phyloP scores from a whole-genome alignment of 1,140 invertebrate species.

The Contarinia nasturtii region DNA sequence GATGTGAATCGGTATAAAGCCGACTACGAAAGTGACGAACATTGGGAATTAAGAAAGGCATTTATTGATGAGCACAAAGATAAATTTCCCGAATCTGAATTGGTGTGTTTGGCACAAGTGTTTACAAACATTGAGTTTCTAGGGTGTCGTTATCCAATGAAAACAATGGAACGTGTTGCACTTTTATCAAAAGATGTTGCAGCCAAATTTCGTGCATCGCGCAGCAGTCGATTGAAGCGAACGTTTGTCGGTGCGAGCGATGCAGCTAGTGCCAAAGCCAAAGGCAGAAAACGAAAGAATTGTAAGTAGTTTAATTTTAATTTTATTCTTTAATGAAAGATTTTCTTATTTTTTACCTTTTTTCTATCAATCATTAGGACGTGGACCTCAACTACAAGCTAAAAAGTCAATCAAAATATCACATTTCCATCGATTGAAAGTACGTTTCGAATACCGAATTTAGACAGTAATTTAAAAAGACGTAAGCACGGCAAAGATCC shows the following conservation, averaged over 20 bases:
- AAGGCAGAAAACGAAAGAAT: slow-evolving; percentile 29
- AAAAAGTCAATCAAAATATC: background rate
- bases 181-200: slow-evolving; percentile 52
- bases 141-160: slow-evolving; percentile 63
- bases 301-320: slow-evolving; percentile 15
- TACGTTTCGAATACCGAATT: background rate
- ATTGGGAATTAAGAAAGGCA: slow-evolving; percentile 56
- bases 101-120: slow-evolving; percentile 64
- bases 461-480: background rate
- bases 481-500: background rate
- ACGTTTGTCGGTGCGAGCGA: slow-evolving; percentile 62
- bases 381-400: too few species aligned
- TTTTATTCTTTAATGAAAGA: slow-evolving; percentile 1
- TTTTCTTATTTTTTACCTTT: background rate
- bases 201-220: slow-evolving; percentile 40
- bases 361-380: background rate
- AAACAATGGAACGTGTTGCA: slow-evolving; percentile 57
- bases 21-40: slow-evolving; percentile 59
- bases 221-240: slow-evolving; percentile 45
- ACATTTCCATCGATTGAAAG: too few species aligned
- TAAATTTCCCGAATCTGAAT: slow-evolving; percentile 47
- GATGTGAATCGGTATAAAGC: slow-evolving; percentile 42
- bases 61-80: slow-evolving; percentile 55
- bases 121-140: slow-evolving; percentile 69
- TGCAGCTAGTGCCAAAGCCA: slow-evolving; percentile 49